Base-by-base conservation (phyloP, 2,797 vertebrate species). In the Microtus obscurus region DNA sequence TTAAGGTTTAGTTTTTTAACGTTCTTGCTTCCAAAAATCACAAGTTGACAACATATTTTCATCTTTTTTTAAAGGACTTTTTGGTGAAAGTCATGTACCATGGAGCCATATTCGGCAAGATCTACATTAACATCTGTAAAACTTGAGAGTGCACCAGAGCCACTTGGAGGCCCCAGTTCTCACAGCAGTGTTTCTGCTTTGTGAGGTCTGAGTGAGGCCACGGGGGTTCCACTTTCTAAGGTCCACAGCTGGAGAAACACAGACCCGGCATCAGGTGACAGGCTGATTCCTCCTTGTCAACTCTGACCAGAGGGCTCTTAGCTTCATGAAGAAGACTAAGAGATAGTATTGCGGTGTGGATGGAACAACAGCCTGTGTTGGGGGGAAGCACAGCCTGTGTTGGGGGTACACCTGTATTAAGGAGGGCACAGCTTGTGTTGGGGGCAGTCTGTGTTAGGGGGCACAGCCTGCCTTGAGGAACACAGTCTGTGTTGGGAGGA, bases 1-100 rank as follows among this genome's bases (percentile, higher is more conserved):
- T 51, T 71, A 53, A 16, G 59, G 80, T 87, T 91, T 74, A 63
- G 76, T 89, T 94, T 48, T 90, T 40, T 59, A 82, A 77, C 69
- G 86, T 29, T 3, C 19, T 61, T 76, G 77, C 48, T 93, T 85
- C 51, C 19, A 71, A n/a, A 94, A 94, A 77, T 51, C 63, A 59
- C n/a, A 89, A 59, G 61, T 34, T 87, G 48, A n/a, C 27, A 81
- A 65, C 2, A 81, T 5, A n/a, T 21, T 23, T 12, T 61, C 16
- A 48, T 37, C 71, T 94, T 11, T 8, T n/a, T 73, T 73, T 10
- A 14, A 48, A 77, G 40, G 27, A 37, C 7, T 19, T 89, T 37
- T 3, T 71, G 8, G 27, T 78, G 37, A 90, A 93, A 91, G 77
- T n/a, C 65, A 51, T 8, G 13, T 43, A 25, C 13, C 14, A 13